Evolutionary conservation across 1,140 invertebrate genomes (phyloP), one percentile per base, ranked within the genome.

Genomic region (Marisa cornuarietis): DNA sequence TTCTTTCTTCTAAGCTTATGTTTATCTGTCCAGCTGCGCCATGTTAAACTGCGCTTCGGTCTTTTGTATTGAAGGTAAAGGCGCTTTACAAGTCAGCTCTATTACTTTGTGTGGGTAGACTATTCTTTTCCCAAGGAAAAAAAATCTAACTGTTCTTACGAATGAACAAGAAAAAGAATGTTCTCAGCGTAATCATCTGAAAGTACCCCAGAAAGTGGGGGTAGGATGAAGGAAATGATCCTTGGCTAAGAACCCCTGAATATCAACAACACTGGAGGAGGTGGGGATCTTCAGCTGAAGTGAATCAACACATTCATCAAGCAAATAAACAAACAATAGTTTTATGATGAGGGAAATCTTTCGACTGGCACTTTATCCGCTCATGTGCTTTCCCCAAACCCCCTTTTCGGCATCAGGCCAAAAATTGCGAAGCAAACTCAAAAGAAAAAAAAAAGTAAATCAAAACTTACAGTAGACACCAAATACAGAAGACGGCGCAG

Each of bases 71-170:
- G 31, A 6, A 42, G 31, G 31, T 42, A 42, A 42, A 42, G 31
- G 31, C 31, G 31, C 31, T 42, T 42, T 42, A 42, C 31, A 42
- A 42, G 31, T 42, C 31, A 42, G 6, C 31, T 58, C 51, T 54
- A 54, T 73, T 49, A n/a, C 49, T 73, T 49, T 54, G 71, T 73
- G 71, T 20, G 49, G 52, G 71, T 73, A 63, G 18, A 63, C 62
- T n/a, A 63, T 63, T 20, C 1, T n/a, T 7, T 18, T 20, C 18
- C 0, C 62, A 63, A n/a, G 7, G 2, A 63, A 18, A 63, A n/a
- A 63, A 18, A 63, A 18, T 4, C 18, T n/a, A n/a, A n/a, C n/a
- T n/a, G n/a, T n/a, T 20, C 62, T n/a, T 20, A 63, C 62, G 7
- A 63, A 63, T 2, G 3, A 18, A 63, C 18, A 7, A 18, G n/a